These are phyloP conservation scores for Dryobates pubescens DNA, from an alignment of 2,797 vertebrate genomes.

Conservation along the genomic window DNA sequence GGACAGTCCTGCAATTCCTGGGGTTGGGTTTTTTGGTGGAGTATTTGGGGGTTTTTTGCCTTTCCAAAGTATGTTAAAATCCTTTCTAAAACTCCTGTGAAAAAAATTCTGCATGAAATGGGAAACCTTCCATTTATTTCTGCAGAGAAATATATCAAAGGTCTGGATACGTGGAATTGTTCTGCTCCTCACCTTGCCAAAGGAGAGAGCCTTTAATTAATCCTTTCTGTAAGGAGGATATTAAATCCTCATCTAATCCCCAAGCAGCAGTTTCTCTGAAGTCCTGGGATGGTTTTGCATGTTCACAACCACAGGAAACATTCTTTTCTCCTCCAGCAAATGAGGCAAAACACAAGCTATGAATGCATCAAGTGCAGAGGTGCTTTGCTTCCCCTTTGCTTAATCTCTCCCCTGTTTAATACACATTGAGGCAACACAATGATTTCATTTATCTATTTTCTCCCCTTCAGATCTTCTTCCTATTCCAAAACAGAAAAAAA, in stretches of 20 bases:
- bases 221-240: conserved; percentile 26
- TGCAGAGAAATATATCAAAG: conserved; percentile 23
- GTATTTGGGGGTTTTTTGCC: background rate
- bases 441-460: background rate
- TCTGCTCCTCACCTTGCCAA: conserved; percentile 19
- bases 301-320: conserved; percentile 21
- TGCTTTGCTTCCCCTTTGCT: background rate
- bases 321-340: conserved; percentile 36
- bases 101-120: too few species aligned
- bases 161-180: background rate
- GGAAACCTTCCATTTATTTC: background rate
- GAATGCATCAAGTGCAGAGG: background rate
- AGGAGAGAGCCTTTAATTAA: conserved; percentile 52
- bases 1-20: background rate
- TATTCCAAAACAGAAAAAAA: background rate
- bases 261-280: background rate
- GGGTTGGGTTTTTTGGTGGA: too few species aligned
- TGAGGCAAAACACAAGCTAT: background rate
- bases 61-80: background rate
- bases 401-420: background rate
- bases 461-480: background rate
- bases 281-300: conserved; percentile 7
- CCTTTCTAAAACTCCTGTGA: background rate
- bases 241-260: conserved; percentile 55
- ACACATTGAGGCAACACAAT: background rate